Evolutionary conservation across 2,888 invertebrate species (phyloP).

Genomic region (Raillietiella orientalis): DNA sequence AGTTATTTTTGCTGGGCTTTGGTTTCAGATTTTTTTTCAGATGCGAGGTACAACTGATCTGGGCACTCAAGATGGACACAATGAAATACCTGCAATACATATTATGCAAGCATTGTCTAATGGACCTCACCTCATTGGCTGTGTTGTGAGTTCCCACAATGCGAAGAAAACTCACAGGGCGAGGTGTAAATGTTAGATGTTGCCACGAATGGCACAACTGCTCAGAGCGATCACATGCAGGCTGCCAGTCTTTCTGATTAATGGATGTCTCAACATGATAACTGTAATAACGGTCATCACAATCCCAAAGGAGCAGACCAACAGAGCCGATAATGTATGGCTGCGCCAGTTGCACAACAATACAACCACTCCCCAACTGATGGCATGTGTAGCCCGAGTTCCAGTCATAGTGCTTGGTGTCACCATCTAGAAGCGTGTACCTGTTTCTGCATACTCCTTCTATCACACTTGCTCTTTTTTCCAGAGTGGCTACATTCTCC

Average conservation of each 20-base stretch:
- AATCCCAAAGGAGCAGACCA: constrained; percentile 84
- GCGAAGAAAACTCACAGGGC: constrained; percentile 60
- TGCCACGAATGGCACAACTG: constrained; percentile 86
- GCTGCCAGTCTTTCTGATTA: constrained; percentile 70
- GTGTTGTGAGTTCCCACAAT: constrained; percentile 91
- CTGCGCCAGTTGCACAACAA: constrained; percentile 79
- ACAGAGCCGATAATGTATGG: constrained; percentile 72
- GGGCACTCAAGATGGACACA: constrained; percentile 95
- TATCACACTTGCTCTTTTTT: constrained; percentile 63
- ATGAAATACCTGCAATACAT: constrained; percentile 46
- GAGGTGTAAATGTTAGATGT: constrained; percentile 40
- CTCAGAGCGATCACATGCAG: constrained; percentile 53
- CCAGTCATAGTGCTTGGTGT: constrained; percentile 85
- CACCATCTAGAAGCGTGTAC: constrained; percentile 83
- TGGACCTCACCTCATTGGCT: constrained; percentile 70
- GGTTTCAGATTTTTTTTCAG: too few species aligned
- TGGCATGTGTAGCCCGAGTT: constrained; percentile 95
- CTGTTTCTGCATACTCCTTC: constrained; percentile 81
- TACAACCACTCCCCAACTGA: constrained; percentile 71
- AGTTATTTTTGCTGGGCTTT: too few species aligned
- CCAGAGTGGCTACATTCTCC: constrained; percentile 69
- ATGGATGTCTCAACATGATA: constrained; percentile 84
- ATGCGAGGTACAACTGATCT: too few species aligned
- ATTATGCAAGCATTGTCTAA: neutral
- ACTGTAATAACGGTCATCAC: constrained; percentile 72